These are phyloP conservation scores for Dinoponera quadriceps DNA, from an alignment of 1,140 invertebrate species.

Conservation along the genomic window DNA sequence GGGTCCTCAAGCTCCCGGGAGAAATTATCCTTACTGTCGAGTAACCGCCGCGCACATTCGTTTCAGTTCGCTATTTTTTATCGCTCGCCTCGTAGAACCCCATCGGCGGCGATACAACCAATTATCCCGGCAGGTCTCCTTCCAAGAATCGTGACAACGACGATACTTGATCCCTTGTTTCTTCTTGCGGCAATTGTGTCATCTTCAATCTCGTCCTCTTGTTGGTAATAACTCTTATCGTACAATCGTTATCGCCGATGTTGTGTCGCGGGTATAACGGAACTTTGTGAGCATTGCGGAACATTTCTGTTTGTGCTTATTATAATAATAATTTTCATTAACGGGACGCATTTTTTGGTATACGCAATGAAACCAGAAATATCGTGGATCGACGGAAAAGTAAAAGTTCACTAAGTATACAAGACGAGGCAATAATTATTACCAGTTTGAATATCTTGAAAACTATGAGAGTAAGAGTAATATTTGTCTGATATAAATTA, in stretches of 20 bases:
- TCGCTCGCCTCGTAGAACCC: background rate
- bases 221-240: constrained; percentile 4
- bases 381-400: too few species aligned
- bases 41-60: background rate
- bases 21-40: constrained; percentile 71
- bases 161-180: background rate
- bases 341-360: too few species aligned
- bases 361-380: too few species aligned
- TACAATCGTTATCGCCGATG: background rate
- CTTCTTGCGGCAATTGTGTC: background rate
- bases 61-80: constrained; percentile 6
- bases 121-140: constrained; percentile 12
- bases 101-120: background rate
- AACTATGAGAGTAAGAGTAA: too few species aligned
- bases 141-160: constrained; percentile 30
- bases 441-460: too few species aligned
- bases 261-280: background rate
- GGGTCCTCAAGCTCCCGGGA: constrained; percentile 61
- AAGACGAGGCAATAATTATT: too few species aligned
- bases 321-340: too few species aligned
- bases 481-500: too few species aligned
- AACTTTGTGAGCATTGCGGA: background rate
- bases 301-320: background rate
- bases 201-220: background rate
- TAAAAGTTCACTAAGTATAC: too few species aligned